Evolutionary conservation across 30 jellyfish, hydroid and myxozoan species (phyloP).

Genomic region (Aurelia sp.): DNA sequence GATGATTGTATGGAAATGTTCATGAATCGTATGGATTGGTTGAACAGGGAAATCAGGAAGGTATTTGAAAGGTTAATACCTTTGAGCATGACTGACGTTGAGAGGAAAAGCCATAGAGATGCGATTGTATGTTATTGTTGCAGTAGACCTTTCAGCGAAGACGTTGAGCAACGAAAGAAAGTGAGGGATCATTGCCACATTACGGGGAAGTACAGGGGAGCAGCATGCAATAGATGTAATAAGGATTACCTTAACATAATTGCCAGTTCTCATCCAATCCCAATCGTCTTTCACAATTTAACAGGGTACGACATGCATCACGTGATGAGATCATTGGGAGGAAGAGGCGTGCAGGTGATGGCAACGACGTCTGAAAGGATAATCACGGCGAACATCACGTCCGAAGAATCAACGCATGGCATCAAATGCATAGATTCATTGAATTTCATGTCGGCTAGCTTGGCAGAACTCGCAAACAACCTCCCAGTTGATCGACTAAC

Average conservation of each 20-base stretch:
- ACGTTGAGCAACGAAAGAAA: background rate
- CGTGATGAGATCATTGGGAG: slow-evolving; percentile 1
- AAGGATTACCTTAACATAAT: too few species aligned
- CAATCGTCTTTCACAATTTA: slow-evolving; percentile 44
- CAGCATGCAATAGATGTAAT: background rate
- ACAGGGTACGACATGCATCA: slow-evolving; percentile 22
- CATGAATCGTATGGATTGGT: background rate
- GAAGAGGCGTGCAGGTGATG: background rate
- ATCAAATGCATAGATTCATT: slow-evolving; percentile 19
- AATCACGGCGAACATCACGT: background rate
- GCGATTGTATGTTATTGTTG: slow-evolving; percentile 6
- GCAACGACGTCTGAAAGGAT: background rate
- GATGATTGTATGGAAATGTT: background rate
- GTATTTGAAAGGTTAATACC: background rate
- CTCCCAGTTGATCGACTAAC: background rate
- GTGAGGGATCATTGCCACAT: slow-evolving; percentile 38
- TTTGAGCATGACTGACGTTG: background rate
- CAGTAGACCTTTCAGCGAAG: background rate
- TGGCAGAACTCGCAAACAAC: slow-evolving; percentile 34
- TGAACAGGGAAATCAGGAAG: background rate
- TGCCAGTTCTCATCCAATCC: background rate
- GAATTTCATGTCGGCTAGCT: background rate
- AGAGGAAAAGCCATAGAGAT: background rate
- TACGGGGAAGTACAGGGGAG: slow-evolving; percentile 22
- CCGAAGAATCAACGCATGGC: background rate